Evolutionary conservation across 1,140 invertebrate species (phyloP).

Genomic region (Nomia melanderi): DNA sequence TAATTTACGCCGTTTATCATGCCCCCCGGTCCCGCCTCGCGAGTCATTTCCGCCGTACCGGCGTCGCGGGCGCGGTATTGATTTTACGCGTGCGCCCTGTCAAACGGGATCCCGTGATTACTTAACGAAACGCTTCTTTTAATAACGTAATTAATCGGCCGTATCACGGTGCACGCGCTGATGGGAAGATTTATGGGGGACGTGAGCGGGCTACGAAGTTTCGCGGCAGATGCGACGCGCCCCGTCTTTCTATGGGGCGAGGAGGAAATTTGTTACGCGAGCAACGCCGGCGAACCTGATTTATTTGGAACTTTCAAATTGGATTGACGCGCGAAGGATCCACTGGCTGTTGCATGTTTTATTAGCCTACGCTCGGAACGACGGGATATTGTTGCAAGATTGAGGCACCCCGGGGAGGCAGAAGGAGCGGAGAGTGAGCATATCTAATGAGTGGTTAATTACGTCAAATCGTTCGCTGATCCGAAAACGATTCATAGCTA

Average conservation of each 20-base stretch:
- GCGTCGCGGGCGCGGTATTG: conserved; percentile 8
- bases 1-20: too few species aligned
- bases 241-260: neutral
- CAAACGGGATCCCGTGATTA: neutral
- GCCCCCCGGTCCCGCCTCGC: neutral
- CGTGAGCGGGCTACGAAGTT: neutral
- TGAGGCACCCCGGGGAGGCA: too few species aligned
- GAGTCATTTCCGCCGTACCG: neutral
- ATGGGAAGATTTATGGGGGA: neutral
- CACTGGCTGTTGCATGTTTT: too few species aligned
- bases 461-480: too few species aligned
- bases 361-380: too few species aligned
- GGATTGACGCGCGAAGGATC: too few species aligned
- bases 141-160: neutral
- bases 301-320: neutral
- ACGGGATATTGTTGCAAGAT: too few species aligned
- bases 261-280: neutral
- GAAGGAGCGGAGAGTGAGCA: too few species aligned
- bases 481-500: too few species aligned
- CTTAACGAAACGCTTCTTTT: conserved; percentile 12
- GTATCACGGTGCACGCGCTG: neutral
- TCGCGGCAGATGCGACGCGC: neutral
- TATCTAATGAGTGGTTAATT: too few species aligned
- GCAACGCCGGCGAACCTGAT: neutral
- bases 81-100: conserved; percentile 6